phyloP scores from a whole-genome alignment of 1,140 invertebrate species.

The Drosophila lowei region DNA sequence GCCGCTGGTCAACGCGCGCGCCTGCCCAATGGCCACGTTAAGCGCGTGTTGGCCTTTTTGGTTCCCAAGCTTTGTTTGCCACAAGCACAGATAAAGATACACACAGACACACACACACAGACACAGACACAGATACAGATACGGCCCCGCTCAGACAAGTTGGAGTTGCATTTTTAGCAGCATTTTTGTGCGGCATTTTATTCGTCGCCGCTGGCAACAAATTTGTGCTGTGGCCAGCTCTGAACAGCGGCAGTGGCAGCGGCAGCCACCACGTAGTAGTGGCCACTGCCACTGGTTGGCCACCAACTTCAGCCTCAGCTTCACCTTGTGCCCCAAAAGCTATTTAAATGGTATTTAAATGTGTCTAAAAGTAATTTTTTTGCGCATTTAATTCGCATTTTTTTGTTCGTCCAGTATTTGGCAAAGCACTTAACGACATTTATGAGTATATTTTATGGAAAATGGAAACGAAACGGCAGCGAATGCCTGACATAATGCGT shows the following conservation, averaged over 20 bases:
- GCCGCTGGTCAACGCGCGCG: constrained; percentile 57
- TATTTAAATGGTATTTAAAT: constrained; percentile 83
- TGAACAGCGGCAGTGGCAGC: constrained; percentile 25
- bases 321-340: constrained; percentile 76
- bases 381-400: constrained; percentile 75
- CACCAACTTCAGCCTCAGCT: constrained; percentile 49
- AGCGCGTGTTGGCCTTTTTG: constrained; percentile 74
- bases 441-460: constrained; percentile 63
- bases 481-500: constrained; percentile 64
- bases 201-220: constrained; percentile 75
- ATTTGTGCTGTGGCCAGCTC: constrained; percentile 54
- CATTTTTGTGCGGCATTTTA: constrained; percentile 79
- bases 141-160: constrained; percentile 51
- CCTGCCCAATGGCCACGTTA: constrained; percentile 56
- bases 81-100: constrained; percentile 29
- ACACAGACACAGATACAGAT: constrained; percentile 1
- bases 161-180: constrained; percentile 79
- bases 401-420: constrained; percentile 41
- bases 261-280: constrained; percentile 21
- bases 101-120: constrained; percentile 21
- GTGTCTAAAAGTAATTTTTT: constrained; percentile 80
- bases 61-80: constrained; percentile 76
- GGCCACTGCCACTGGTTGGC: constrained; percentile 42
- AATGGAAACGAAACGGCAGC: constrained; percentile 46
- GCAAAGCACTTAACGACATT: constrained; percentile 54